Evolutionary conservation across 1,140 invertebrate species (phyloP).

Genomic region (Mylabris phalerata): DNA sequence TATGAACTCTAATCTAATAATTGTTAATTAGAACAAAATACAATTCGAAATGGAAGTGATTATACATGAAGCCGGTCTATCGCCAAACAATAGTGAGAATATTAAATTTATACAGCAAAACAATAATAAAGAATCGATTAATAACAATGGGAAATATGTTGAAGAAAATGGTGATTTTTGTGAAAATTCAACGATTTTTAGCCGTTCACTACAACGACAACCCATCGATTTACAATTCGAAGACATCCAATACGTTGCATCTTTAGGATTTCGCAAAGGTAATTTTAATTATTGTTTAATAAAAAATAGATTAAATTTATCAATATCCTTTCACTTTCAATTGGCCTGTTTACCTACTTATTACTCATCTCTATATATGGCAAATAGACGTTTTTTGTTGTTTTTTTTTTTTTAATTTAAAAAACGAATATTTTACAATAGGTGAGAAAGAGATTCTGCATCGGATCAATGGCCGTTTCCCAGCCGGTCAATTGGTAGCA

Average conservation of each 20-base stretch:
- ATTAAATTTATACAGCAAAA: constrained; percentile 7
- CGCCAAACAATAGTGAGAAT: constrained; percentile 7
- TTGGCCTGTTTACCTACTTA: neutral
- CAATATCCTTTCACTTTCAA: neutral
- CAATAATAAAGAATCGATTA: neutral
- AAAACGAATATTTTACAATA: constrained; percentile 37
- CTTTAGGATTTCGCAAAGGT: constrained; percentile 64
- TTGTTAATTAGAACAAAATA: neutral
- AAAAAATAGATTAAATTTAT: neutral
- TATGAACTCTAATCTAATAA: neutral
- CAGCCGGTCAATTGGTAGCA: constrained; percentile 72
- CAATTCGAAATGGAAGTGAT: constrained; percentile 8
- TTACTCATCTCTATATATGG: neutral
- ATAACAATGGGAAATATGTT: neutral
- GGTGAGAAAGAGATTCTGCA: constrained; percentile 74
- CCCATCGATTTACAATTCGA: constrained; percentile 65
- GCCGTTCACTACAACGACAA: constrained; percentile 46
- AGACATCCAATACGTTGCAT: constrained; percentile 61
- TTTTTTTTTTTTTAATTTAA: neutral
- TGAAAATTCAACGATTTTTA: constrained; percentile 30
- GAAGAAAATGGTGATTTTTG: neutral
- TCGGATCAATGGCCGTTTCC: constrained; percentile 65
- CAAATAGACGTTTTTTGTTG: neutral
- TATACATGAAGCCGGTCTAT: constrained; percentile 17
- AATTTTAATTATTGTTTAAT: constrained; percentile 15